Conservation (phyloP, 2,888 invertebrate genomes). For the Thymelicus acteon region DNA sequence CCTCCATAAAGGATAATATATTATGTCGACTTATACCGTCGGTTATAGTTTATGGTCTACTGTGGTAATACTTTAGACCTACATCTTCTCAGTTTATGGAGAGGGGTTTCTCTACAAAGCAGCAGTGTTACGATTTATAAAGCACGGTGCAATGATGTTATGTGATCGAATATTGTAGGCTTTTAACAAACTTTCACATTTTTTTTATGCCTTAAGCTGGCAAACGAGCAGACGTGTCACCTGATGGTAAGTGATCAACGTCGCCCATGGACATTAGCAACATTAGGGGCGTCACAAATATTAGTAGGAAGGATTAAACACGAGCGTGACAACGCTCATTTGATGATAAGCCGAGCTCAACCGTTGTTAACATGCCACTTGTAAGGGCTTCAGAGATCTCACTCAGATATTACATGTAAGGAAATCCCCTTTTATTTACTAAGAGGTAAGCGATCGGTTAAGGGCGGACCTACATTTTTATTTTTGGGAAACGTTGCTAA, state of each 20-base stretch:
- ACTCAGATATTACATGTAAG: not conserved
- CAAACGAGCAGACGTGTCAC: no score
- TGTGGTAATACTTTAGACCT: not conserved
- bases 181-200: no score
- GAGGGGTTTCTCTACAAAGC: no score
- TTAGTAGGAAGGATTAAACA: not conserved
- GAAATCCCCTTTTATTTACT: slow-evolving; percentile 3
- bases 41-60: not conserved
- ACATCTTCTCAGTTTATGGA: not conserved
- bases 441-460: not conserved
- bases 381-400: not conserved
- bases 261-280: no score
- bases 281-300: no score
- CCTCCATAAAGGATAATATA: slow-evolving; percentile 17
- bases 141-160: no score
- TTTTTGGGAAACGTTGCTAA: not conserved
- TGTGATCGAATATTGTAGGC: no score
- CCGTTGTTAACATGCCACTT: slow-evolving; percentile 1
- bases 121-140: no score
- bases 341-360: slow-evolving; percentile 3
- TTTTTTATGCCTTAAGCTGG: no score
- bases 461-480: not conserved
- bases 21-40: not conserved
- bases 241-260: no score
- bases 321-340: not conserved